Conservation (phyloP, 2,113 vertebrate genomes). For the Scatophagus argus region DNA sequence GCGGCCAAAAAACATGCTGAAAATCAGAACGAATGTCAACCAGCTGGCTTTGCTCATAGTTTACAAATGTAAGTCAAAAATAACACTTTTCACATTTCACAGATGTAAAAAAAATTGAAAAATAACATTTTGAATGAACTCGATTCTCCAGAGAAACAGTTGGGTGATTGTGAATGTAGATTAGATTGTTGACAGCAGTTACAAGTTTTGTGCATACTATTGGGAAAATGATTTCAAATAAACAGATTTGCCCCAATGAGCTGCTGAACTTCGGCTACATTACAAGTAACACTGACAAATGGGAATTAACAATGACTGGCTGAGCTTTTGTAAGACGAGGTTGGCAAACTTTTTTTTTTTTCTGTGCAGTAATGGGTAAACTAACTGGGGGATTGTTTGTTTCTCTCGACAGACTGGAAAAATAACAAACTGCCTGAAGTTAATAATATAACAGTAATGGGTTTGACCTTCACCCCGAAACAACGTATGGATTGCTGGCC, state of each 20-base stretch:
- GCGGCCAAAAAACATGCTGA: constrained; percentile 20
- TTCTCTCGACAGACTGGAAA: background rate
- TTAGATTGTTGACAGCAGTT: constrained; percentile 12
- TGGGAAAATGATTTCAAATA: constrained; percentile 22
- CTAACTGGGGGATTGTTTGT: background rate
- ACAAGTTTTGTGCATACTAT: background rate
- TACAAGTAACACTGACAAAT: constrained; percentile 1
- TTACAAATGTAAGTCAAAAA: background rate
- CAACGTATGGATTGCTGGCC: constrained; percentile 17
- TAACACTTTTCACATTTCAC: background rate
- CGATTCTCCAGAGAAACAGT: background rate
- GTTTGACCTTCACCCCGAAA: constrained; percentile 14
- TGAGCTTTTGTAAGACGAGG: background rate
- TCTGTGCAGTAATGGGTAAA: background rate
- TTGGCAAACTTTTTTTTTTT: background rate
- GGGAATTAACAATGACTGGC: constrained; percentile 9
- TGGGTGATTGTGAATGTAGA: constrained; percentile 8
- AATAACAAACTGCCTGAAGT: constrained; percentile 5
- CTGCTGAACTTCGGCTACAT: background rate
- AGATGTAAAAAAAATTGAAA: constrained; percentile 9
- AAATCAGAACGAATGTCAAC: constrained; percentile 11
- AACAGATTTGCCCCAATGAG: constrained; percentile 10
- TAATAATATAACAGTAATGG: constrained; percentile 23
- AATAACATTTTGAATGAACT: constrained; percentile 20
- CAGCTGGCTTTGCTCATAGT: constrained; percentile 1